Conservation (phyloP, 1,140 invertebrate genomes). For the Ceratosolen fusciceps region DNA sequence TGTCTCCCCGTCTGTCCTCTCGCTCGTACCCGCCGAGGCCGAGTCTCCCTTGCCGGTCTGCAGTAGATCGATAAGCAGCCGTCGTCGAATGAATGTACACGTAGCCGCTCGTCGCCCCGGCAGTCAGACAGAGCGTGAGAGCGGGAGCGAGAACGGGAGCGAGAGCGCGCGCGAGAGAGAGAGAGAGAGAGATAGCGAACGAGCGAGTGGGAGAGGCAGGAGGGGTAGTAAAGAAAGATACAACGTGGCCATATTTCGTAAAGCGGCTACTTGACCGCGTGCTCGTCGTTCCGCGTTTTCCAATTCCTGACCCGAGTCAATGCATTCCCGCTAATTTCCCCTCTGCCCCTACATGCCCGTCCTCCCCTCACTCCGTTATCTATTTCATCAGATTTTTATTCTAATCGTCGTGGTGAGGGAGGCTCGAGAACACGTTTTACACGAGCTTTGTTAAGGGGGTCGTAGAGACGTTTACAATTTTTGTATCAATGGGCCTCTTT, state of each 20-base stretch:
- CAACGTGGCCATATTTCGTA: background rate
- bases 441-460: too few species aligned
- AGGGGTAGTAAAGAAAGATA: background rate
- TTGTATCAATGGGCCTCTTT: too few species aligned
- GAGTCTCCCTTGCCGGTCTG: conserved; percentile 29
- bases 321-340: background rate
- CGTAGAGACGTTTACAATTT: too few species aligned
- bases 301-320: background rate
- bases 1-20: conserved; percentile 32
- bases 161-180: background rate
- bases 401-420: too few species aligned
- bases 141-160: conserved; percentile 1
- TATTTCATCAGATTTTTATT: too few species aligned
- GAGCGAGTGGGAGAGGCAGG: background rate
- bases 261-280: conserved; percentile 19
- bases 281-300: conserved; percentile 5
- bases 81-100: conserved; percentile 16
- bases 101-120: conserved; percentile 6
- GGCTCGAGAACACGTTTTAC: too few species aligned
- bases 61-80: conserved; percentile 44
- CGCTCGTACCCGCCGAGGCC: conserved; percentile 17
- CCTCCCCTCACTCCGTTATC: too few species aligned
- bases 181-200: background rate
- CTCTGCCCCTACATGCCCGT: background rate
- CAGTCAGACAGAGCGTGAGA: background rate